phyloP scores from a whole-genome alignment of 2,113 vertebrate species.

The Desmodus rotundus region DNA sequence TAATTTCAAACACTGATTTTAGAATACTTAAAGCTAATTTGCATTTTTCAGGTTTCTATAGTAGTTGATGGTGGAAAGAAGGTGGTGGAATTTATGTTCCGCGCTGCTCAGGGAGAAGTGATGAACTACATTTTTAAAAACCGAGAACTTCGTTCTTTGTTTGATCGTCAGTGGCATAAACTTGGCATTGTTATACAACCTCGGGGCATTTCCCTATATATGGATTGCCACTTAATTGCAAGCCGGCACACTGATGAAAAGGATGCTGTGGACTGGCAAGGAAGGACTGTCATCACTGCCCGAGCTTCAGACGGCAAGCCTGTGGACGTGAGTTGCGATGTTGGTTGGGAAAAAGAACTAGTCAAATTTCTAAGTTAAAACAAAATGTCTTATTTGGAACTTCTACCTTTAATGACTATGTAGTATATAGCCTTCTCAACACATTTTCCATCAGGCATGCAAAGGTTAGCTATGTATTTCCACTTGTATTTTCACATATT shows the following conservation, averaged over 20 bases:
- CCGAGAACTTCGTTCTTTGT: constrained; percentile 91
- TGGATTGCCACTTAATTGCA: constrained; percentile 94
- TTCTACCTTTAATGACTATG: not conserved
- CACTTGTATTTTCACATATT: not conserved
- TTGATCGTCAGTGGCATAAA: constrained; percentile 98
- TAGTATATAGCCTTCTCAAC: not conserved
- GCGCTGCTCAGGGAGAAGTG: constrained; percentile 81
- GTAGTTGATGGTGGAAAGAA: constrained; percentile 91
- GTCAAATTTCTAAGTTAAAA: not conserved
- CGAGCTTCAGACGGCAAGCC: constrained; percentile 91
- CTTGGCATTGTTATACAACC: constrained; percentile 88
- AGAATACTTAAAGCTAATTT: constrained; percentile 23
- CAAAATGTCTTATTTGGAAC: not conserved
- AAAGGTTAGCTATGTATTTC: not conserved
- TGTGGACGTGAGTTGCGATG: constrained; percentile 89
- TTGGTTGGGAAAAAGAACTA: not conserved
- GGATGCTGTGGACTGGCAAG: constrained; percentile 82
- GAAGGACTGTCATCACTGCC: constrained; percentile 88
- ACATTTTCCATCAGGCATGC: not conserved
- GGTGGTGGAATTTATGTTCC: constrained; percentile 89
- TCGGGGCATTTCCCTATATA: constrained; percentile 87
- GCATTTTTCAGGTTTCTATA: constrained; percentile 85
- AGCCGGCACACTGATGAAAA: constrained; percentile 85
- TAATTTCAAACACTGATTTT: not conserved
- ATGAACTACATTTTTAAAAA: constrained; percentile 91